phyloP scores from a whole-genome alignment of 2,888 invertebrate genomes.

The Argyra leucocephala region DNA sequence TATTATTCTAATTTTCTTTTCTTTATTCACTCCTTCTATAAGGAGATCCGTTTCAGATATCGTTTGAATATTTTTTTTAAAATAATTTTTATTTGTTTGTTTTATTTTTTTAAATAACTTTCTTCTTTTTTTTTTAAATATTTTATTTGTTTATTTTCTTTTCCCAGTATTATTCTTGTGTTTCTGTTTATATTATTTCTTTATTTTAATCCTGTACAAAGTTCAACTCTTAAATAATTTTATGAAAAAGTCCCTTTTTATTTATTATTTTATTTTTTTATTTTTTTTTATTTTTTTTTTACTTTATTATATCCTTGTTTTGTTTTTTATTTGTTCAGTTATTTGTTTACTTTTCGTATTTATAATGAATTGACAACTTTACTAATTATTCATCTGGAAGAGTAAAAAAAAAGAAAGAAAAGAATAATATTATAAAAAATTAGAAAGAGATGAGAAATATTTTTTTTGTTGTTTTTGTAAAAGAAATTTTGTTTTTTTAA shows the following conservation, averaged over 20 bases:
- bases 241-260: too few species aligned
- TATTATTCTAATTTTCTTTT: too few species aligned
- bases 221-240: neutral
- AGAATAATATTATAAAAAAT: neutral
- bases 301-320: neutral
- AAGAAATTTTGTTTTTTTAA: neutral
- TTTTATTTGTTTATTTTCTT: too few species aligned
- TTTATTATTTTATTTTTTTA: too few species aligned
- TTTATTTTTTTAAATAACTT: too few species aligned
- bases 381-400: constrained; percentile 1
- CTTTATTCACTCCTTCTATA: too few species aligned
- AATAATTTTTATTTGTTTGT: too few species aligned
- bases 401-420: neutral
- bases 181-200: neutral
- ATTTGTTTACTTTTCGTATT: neutral
- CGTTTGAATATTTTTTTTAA: too few species aligned
- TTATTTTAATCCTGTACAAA: neutral
- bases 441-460: neutral
- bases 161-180: too few species aligned
- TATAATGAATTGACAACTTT: neutral
- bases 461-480: neutral
- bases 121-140: too few species aligned
- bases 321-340: neutral
- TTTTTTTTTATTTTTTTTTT: too few species aligned
- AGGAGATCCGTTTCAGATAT: too few species aligned